Evolutionary conservation across 2,797 vertebrate genomes (phyloP).

Genomic region (Sebastolobus alascanus): DNA sequence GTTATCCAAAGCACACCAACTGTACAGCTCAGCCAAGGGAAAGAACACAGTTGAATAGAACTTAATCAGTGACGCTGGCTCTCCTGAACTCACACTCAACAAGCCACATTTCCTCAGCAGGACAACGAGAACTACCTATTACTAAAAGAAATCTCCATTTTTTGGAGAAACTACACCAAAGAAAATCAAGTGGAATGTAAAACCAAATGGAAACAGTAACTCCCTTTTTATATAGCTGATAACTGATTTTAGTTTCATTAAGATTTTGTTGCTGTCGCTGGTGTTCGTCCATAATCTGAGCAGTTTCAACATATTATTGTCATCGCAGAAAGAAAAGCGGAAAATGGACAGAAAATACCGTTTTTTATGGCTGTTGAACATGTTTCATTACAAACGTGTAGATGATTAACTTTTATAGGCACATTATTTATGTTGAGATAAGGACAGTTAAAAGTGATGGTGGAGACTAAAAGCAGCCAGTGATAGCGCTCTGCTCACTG

Average conservation of each 20-base stretch:
- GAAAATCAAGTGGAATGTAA: slow-evolving; percentile 51
- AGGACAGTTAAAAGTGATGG: slow-evolving; percentile 77
- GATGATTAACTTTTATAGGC: slow-evolving; percentile 85
- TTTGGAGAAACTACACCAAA: slow-evolving; percentile 35
- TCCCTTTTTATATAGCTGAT: slow-evolving; percentile 36
- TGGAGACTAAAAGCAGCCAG: slow-evolving; percentile 60
- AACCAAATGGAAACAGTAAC: slow-evolving; percentile 8
- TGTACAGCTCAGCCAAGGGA: neutral
- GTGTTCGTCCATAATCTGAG: slow-evolving; percentile 10
- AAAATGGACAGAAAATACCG: slow-evolving; percentile 62
- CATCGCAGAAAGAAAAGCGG: slow-evolving; percentile 12
- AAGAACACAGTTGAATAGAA: neutral
- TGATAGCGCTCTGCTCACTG: slow-evolving; percentile 42
- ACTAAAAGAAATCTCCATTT: slow-evolving; percentile 32
- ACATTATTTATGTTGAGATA: slow-evolving; percentile 89
- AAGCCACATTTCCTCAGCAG: slow-evolving; percentile 20
- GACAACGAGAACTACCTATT: slow-evolving; percentile 75
- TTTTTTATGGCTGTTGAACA: slow-evolving; percentile 73
- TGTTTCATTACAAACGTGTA: slow-evolving; percentile 73
- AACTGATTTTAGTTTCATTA: slow-evolving; percentile 23
- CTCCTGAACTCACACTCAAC: neutral
- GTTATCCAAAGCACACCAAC: neutral
- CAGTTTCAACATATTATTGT: slow-evolving; percentile 29
- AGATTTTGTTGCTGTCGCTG: slow-evolving; percentile 28
- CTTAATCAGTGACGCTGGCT: neutral